Evolutionary conservation across 2,113 vertebrate genomes (phyloP), one percentile per base, ranked within the genome.

Genomic region (Ursus arctos): DNA sequence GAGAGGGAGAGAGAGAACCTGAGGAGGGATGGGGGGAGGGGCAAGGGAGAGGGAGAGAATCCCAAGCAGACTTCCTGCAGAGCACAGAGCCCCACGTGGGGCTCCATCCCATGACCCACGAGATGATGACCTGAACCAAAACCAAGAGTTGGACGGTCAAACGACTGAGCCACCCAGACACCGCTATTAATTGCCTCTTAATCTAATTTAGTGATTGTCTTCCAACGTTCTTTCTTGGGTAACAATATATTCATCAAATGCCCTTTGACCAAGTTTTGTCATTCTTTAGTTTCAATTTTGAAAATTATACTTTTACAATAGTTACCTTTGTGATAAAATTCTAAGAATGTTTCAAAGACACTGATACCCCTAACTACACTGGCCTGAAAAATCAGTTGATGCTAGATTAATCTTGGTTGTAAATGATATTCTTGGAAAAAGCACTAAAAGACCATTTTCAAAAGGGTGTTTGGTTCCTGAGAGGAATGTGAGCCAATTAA

Each of bases 341-440:
- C 33, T 55, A 93, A 90, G 11, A 96, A 51, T 49, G 51, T 85
- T 97, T 96, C 53, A 86, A 65, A 79, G 49, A 79, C 24, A 82
- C 1, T 59, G 5, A 67, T 65, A 53, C 1, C 9, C 9, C 18
- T 24, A 85, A 74, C 5, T 51, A 67, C 53, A 63, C 12, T 47
- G 51, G 4, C 0, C 3, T 47, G 28, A 79, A 90, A 90, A 91
- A 71, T 59, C 19, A 26, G 13, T 8, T 63, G 43, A 28, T 51
- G 7, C 15, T 43, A 43, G 4, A 26, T 79, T 90, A 94, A 91
- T n/a, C n/a, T 88, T 79, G 55, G 9, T 86, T 96, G 72, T 82
- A 97, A 97, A 47, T 77, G 28, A 93, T 93, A 79, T 82, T 85
- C 71, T 77, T 93, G 40, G 26, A 19, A 14, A 88, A 97, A 86